Base-by-base conservation (phyloP, 2,888 invertebrate species). In the Sarcophaga carnaria region DNA sequence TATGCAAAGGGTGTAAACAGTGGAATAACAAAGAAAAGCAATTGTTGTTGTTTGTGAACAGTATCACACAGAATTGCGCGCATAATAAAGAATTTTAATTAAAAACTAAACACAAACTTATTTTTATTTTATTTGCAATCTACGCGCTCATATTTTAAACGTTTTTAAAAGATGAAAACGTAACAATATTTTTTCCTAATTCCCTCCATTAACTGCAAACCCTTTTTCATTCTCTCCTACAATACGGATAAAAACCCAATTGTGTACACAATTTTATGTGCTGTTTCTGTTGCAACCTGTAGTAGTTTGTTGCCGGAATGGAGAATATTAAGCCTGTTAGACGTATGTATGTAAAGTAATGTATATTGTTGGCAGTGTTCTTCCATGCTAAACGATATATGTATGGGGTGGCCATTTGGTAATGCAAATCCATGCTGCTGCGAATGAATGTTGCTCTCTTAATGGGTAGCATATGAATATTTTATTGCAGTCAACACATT, bases 381-480 rank as follows among this genome's bases (percentile, higher is more conserved):
- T 54, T 14, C 17, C 54, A 54, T 54, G 54, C 2, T 54, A 54
- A 54, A 14, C 17, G 12, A 14, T 54, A 54, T 54, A 37, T 37
- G 37, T 54, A 37, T 27, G 37, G 79, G 67, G 37, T 74, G 78
- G 66, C 62, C 72, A 77, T 20, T 83, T 78, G 74, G 22, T 74
- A 47, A 63, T 62, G 60, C 37, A 59, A 63, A 62, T 63, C 60
- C 8, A 1, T 59, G 72, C 20, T 71, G 63, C 63, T 60, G 72
- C 22, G 66, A 67, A 64, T 76, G 85, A 85, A 72, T 89, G 86
- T 80, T 87, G 85, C 79, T 81, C 85, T 87, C 85, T 88, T 90
- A 90, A 90, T 90, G 90, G 89, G 88, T 37, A 90, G 88, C 90
- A 89, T 90, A 90, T 90, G 90, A 90, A 90, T 90, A 90, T 90